Conservation (phyloP, 2,888 invertebrate species). For the Tineola bisselliella region DNA sequence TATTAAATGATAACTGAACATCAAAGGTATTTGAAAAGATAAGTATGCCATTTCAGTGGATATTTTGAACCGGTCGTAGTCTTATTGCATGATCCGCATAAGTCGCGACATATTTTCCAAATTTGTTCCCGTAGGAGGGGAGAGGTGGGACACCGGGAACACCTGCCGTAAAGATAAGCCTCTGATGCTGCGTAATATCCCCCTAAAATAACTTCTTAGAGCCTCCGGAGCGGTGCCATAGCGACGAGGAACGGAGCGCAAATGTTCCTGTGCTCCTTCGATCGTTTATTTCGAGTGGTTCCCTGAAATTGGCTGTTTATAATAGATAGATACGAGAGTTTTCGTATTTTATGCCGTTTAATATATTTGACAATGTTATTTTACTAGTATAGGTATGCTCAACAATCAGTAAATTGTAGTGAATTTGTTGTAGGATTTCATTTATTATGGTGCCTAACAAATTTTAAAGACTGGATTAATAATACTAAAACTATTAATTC, state of each 20-base stretch:
- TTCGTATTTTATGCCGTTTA: not conserved
- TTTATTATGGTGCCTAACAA: too few relatives aligned
- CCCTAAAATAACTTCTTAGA: constrained; percentile 67
- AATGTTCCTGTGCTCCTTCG: not conserved
- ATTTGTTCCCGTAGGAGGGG: constrained; percentile 47
- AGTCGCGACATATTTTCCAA: constrained; percentile 60
- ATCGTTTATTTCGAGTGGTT: not conserved
- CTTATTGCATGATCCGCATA: constrained; percentile 48
- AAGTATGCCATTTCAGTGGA: not conserved
- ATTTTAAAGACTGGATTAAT: too few relatives aligned
- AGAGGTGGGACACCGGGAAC: constrained; percentile 34
- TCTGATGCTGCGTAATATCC: constrained; percentile 58
- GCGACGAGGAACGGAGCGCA: constrained; percentile 30
- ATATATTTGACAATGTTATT: not conserved
- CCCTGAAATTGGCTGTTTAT: not conserved
- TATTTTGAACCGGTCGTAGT: not conserved
- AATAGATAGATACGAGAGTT: not conserved
- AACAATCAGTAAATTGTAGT: too few relatives aligned
- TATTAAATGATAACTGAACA: not conserved
- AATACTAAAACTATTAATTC: too few relatives aligned
- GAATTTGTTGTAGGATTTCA: too few relatives aligned
- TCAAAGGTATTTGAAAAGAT: not conserved
- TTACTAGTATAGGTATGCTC: too few relatives aligned
- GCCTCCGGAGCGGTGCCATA: constrained; percentile 53
- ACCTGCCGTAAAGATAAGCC: constrained; percentile 69